phyloP scores from a whole-genome alignment of 2,113 vertebrate genomes.

The Euleptes europaea region DNA sequence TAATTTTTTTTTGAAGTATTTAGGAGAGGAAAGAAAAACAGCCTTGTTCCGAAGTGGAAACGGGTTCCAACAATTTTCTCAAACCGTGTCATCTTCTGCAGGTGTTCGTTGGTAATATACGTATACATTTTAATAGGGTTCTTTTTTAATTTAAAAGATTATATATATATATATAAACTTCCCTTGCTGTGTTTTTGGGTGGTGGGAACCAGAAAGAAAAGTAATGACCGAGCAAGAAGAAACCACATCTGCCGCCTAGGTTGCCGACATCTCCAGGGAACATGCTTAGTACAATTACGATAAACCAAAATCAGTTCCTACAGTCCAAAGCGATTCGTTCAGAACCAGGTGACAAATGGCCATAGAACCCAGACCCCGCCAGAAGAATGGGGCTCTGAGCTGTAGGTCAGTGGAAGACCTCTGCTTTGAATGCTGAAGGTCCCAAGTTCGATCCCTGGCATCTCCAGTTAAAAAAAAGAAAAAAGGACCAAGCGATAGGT shows the following conservation, averaged over 20 bases:
- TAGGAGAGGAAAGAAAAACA: constrained; percentile 7
- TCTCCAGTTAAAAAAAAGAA: too few species aligned
- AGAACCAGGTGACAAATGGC: not conserved
- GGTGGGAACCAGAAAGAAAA: constrained; percentile 40
- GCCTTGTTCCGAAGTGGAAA: constrained; percentile 21
- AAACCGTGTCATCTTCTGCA: constrained; percentile 48
- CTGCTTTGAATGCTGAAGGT: too few species aligned
- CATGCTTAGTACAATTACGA: not conserved
- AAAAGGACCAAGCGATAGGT: too few species aligned
- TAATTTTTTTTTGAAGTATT: constrained; percentile 21
- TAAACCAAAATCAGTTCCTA: not conserved
- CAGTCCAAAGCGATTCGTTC: not conserved
- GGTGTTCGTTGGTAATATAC: constrained; percentile 49
- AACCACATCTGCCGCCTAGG: constrained; percentile 49
- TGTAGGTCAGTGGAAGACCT: too few species aligned
- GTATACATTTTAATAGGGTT: constrained; percentile 38
- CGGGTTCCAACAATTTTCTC: constrained; percentile 11
- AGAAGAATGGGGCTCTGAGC: too few species aligned
- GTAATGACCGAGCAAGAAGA: constrained; percentile 60
- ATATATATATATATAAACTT: constrained; percentile 11
- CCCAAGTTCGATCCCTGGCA: too few species aligned
- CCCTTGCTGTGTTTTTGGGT: constrained; percentile 52
- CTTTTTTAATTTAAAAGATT: constrained; percentile 67
- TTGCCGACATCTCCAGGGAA: constrained; percentile 66
- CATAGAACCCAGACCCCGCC: too few species aligned